Base-by-base conservation (phyloP, 2,797 vertebrate species). In the Pangasius krempfi region DNA sequence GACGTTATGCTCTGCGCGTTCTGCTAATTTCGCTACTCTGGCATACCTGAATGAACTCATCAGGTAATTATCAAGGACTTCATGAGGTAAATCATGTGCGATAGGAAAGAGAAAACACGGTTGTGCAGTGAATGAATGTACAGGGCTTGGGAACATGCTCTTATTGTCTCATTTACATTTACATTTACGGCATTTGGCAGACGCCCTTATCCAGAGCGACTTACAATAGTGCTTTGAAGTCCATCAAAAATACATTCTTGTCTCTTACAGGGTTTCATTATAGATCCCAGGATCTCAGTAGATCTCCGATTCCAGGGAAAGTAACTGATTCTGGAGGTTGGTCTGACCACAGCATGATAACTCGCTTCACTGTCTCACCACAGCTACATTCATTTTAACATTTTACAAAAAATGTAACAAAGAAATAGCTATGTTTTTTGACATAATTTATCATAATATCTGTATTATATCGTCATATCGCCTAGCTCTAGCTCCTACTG, bases 1-100 rank as follows among this genome's bases (percentile, higher is more conserved):
- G 76, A 54, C 86, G 6, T 16, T 54, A 73, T 62, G 66, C 30
- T 47, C 20, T 6, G n/a, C 54, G 52, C 47, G 64, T 73, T 82
- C n/a, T 80, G 52, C 25, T 64, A 44, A 80, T 89, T 86, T 86
- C 18, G 30, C 75, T 82, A 27, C 84, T 75, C 60, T 62, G 50
- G 30, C 88, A 72, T 86, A 73, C 78, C 84, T 86, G 76, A 82
- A 89, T 86, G 47, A 86, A 86, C 78, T 86, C 88, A 62, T 86
- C 84, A 86, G 76, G 62, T 68, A 84, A 84, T 89, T 80, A 85
- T 60, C 87, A 62, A 88, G 80, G n/a, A 40, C 87, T 47, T 40
- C 82, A 68, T 64, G 75, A 68, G 84, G 50, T 86, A 50, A 81
- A 85, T 78, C 22, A 68, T 25, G 68, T 76, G 56, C 72, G 37